These are phyloP conservation scores for Slavum lentiscoides DNA, from an alignment of 2,888 invertebrate genomes.

Conservation along the genomic window DNA sequence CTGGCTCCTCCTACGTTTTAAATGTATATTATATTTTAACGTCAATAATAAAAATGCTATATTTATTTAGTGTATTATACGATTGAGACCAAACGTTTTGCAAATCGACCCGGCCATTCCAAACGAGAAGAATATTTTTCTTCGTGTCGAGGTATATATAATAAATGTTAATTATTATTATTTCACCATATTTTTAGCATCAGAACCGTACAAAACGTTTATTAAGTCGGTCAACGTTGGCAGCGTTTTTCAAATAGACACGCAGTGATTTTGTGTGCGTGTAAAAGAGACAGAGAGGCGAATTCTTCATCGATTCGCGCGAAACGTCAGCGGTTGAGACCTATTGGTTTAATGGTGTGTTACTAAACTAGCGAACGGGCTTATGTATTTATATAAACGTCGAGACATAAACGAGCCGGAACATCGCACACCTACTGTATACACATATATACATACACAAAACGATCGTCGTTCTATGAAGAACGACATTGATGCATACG, in stretches of 20 bases:
- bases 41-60: too few relatives aligned
- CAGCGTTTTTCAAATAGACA: neutral
- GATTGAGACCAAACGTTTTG: too few relatives aligned
- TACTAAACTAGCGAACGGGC: slow-evolving; percentile 25
- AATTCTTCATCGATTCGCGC: slow-evolving; percentile 1
- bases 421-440: too few relatives aligned
- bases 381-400: too few relatives aligned
- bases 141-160: too few relatives aligned
- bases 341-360: slow-evolving; percentile 29
- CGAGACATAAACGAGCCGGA: neutral
- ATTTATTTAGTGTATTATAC: too few relatives aligned
- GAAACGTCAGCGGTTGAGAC: neutral
- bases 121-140: too few relatives aligned
- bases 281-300: neutral
- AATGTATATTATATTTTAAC: too few relatives aligned
- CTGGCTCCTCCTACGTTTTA: too few relatives aligned
- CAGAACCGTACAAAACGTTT: neutral
- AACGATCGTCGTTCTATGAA: neutral
- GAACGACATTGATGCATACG: too few relatives aligned
- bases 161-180: neutral
- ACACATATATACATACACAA: too few relatives aligned
- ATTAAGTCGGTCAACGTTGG: neutral
- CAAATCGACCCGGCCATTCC: too few relatives aligned
- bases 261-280: neutral
- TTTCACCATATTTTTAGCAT: neutral